Conservation (phyloP, 2,113 vertebrate genomes). For the Pachycephala philippinensis region DNA sequence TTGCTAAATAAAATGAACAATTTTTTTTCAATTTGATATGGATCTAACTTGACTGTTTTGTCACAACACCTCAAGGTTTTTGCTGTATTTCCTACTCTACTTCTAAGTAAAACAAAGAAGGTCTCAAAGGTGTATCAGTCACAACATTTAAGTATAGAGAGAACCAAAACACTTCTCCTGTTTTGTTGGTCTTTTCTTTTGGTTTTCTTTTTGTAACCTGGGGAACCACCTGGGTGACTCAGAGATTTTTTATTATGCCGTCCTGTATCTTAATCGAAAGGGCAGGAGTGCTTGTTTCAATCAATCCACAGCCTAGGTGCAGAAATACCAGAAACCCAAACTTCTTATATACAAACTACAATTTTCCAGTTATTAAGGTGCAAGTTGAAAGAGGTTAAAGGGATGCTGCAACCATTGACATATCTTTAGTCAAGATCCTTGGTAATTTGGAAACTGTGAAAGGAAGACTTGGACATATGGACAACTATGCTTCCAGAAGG, state of each 20-base stretch:
- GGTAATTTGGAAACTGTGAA: neutral
- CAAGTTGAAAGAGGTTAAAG: neutral
- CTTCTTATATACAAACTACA: neutral
- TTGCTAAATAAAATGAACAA: neutral
- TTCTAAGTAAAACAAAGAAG: neutral
- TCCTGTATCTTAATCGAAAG: neutral
- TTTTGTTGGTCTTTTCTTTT: neutral
- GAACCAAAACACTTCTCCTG: neutral
- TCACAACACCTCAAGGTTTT: neutral
- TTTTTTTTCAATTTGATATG: neutral
- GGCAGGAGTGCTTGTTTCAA: neutral
- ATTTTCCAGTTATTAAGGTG: neutral
- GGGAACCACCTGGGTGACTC: neutral
- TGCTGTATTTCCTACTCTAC: neutral
- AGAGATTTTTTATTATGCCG: neutral
- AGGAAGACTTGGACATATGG: neutral
- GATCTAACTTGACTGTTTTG: neutral
- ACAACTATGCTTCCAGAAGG: neutral
- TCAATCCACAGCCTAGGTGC: neutral
- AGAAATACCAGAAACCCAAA: neutral
- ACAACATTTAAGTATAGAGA: neutral
- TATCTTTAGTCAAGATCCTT: neutral
- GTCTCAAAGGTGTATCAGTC: neutral
- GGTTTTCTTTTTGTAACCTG: neutral
- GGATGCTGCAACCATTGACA: neutral